Percentiles rank a stretch among this genome's conserved stretches.
These are phyloP conservation scores for Drosophila insularis DNA, from an alignment of 1,140 invertebrate species.

Conservation along the genomic window DNA sequence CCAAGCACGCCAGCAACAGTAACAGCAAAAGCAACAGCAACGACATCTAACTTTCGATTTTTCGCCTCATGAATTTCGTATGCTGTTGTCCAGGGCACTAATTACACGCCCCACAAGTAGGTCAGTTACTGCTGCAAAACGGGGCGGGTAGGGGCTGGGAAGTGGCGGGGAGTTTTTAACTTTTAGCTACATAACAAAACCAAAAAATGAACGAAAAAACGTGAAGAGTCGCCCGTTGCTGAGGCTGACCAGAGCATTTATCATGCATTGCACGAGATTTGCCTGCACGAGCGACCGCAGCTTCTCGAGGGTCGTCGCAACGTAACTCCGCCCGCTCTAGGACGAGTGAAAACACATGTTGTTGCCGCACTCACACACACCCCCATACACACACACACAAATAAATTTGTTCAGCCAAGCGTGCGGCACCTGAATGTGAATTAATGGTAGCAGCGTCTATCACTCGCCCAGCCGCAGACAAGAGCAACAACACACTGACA, in stretches of 20 bases:
- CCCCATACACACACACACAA: conserved; percentile 17
- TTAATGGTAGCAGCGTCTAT: conserved; percentile 79
- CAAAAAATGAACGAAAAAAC: conserved; percentile 29
- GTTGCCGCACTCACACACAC: conserved; percentile 40
- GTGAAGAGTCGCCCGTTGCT: conserved; percentile 27
- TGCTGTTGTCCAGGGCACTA: conserved; percentile 51
- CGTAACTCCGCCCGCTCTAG: conserved; percentile 3
- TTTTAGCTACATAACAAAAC: conserved; percentile 10
- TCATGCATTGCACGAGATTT: conserved; percentile 72
- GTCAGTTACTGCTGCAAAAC: conserved; percentile 33
- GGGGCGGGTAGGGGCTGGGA: neutral
- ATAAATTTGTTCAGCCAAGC: conserved; percentile 59
- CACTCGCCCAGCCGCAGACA: conserved; percentile 70
- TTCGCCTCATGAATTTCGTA: conserved; percentile 65
- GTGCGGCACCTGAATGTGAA: conserved; percentile 77
- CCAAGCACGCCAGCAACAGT: neutral
- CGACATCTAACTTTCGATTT: conserved; percentile 68
- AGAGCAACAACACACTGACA: conserved; percentile 57
- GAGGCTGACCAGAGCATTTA: conserved; percentile 51
- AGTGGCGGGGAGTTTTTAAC: conserved; percentile 13
- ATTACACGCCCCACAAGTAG: conserved; percentile 63
- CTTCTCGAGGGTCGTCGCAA: conserved; percentile 23
- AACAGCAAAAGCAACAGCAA: neutral
- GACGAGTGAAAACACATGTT: conserved; percentile 69
- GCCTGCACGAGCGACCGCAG: conserved; percentile 67